A percentile compares a stretch with the other conserved stretches of the same genome.
Evolutionary conservation across 2,888 invertebrate genomes (phyloP).

Genomic region (Macaria notata): DNA sequence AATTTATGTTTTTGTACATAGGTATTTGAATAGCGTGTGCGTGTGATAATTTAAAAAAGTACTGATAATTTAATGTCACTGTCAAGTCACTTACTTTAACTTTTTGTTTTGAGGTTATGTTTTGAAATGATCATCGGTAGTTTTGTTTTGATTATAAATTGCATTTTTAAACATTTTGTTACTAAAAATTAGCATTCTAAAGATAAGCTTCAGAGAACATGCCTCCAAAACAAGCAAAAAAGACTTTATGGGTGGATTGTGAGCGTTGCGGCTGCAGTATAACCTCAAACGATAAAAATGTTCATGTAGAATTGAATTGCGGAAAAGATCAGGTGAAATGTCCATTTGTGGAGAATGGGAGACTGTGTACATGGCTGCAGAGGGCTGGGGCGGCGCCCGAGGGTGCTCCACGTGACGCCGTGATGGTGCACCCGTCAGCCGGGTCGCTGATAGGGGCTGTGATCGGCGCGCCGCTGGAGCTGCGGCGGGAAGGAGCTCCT

Average conservation of each 20-base stretch:
- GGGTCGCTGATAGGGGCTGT: constrained; percentile 64
- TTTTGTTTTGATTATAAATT: too few species aligned
- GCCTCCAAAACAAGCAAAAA: constrained; percentile 78
- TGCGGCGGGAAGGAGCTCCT: constrained; percentile 63
- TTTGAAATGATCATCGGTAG: too few species aligned
- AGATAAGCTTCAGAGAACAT: constrained; percentile 28
- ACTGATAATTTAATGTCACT: too few species aligned
- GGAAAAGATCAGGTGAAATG: constrained; percentile 68
- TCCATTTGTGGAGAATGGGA: constrained; percentile 61
- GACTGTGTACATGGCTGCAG: constrained; percentile 65
- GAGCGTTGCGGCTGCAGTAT: constrained; percentile 82
- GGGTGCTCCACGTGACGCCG: constrained; percentile 64
- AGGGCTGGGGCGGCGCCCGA: constrained; percentile 59
- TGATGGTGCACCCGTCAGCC: constrained; percentile 68
- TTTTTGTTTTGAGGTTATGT: too few species aligned
- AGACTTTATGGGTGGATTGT: constrained; percentile 84
- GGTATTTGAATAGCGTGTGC: too few species aligned
- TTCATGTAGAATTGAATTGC: constrained; percentile 81
- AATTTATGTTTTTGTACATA: too few species aligned
- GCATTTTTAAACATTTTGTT: too few species aligned
- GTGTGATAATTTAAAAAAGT: too few species aligned
- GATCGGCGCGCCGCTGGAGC: constrained; percentile 63
- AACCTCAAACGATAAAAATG: constrained; percentile 80
- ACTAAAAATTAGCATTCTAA: too few species aligned
- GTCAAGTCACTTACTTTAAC: too few species aligned